A percentile compares a stretch with the other conserved stretches of the same genome.
Evolutionary conservation across 2,888 invertebrate genomes (phyloP).

Genomic region (Meghimatium bilineatum): DNA sequence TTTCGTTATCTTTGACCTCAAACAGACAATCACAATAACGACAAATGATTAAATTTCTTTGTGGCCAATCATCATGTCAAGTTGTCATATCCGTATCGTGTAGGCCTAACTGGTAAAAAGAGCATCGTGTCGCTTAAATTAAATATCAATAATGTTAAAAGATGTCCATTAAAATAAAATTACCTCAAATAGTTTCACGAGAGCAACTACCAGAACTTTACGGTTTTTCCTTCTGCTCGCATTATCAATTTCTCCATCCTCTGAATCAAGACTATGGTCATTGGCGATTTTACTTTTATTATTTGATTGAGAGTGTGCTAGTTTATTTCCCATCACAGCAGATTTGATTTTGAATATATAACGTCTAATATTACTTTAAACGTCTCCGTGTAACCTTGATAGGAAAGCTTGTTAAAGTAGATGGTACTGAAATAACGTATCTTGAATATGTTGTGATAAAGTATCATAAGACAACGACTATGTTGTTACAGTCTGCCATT

Average conservation of each 20-base stretch:
- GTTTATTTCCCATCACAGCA: conserved; percentile 33
- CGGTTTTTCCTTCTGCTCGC: conserved; percentile 32
- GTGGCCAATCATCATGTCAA: no score
- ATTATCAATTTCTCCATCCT: conserved; percentile 26
- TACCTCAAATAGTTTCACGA: conserved; percentile 67
- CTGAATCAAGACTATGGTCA: not conserved
- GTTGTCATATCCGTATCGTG: no score
- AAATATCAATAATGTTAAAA: no score
- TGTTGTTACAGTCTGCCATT: conserved; percentile 31
- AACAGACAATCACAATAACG: no score
- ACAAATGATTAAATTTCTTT: no score
- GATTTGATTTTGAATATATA: not conserved
- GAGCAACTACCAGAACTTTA: conserved; percentile 54
- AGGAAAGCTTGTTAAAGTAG: not conserved
- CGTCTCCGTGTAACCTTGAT: not conserved
- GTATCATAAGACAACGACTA: not conserved
- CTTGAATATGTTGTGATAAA: not conserved
- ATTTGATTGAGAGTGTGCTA: not conserved
- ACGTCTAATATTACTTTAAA: not conserved
- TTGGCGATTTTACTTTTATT: conserved; percentile 10
- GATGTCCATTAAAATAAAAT: not conserved
- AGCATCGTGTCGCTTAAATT: no score
- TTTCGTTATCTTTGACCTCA: no score
- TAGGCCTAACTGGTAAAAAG: no score
- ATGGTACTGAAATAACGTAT: not conserved